phyloP scores from a whole-genome alignment of 2,113 vertebrate species.

The Callaeas wilsoni region DNA sequence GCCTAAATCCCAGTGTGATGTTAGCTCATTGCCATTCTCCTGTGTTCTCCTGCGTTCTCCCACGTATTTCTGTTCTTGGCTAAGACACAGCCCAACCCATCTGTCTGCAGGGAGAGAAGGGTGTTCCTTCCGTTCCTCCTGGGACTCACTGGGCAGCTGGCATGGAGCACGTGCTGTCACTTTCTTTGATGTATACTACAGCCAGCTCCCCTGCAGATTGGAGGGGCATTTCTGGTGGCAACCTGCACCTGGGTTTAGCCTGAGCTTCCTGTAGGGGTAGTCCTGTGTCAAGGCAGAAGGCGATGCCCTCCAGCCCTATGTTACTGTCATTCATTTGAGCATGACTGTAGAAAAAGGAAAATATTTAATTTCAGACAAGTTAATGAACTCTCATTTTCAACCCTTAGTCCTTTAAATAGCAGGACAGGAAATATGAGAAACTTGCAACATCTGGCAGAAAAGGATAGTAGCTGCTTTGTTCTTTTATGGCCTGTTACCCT shows the following conservation, averaged over 20 bases:
- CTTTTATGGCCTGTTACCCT: slow-evolving; percentile 35
- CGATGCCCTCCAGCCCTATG: background rate
- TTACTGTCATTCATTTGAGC: background rate
- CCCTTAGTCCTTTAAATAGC: slow-evolving; percentile 15
- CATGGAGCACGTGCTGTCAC: background rate
- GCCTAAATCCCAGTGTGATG: background rate
- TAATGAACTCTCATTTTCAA: slow-evolving; percentile 20
- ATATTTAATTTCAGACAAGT: background rate
- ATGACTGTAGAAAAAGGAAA: background rate
- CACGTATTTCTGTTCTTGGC: background rate
- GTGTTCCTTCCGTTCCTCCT: background rate
- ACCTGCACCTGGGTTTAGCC: background rate
- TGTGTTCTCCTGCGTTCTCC: fast-evolving
- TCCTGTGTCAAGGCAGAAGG: background rate
- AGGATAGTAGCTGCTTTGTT: slow-evolving; percentile 15
- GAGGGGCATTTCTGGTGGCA: background rate
- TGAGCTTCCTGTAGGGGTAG: background rate
- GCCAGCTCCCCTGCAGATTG: background rate
- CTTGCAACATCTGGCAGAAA: slow-evolving; percentile 33
- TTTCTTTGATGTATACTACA: background rate
- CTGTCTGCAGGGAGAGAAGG: background rate
- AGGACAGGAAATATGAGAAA: slow-evolving; percentile 34
- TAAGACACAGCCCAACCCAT: background rate
- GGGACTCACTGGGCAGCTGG: background rate
- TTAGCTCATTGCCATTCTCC: background rate